Percentiles rank a stretch among this genome's conserved stretches.
phyloP scores from a whole-genome alignment of 2,888 invertebrate species.

The Hoplodrina ambigua region DNA sequence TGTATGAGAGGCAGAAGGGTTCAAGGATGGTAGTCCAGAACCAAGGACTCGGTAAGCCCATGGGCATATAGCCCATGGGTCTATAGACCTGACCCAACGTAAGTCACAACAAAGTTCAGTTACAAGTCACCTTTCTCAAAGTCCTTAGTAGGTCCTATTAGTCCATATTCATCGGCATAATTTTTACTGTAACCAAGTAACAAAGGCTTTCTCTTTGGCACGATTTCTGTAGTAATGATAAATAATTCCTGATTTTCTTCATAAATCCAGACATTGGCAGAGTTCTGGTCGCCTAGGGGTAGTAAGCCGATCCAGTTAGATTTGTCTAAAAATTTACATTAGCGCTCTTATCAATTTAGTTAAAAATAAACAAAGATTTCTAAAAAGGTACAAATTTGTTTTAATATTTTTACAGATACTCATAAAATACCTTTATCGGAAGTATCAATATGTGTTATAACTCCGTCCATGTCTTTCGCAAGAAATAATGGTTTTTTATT shows the following conservation, averaged over 20 bases:
- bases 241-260: slow-evolving; percentile 75
- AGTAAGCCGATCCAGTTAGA: slow-evolving; percentile 80
- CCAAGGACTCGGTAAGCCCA: not conserved
- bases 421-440: slow-evolving; percentile 75
- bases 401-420: not conserved
- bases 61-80: too few species aligned
- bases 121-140: slow-evolving; percentile 67
- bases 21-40: not conserved
- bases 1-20: not conserved
- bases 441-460: slow-evolving; percentile 71
- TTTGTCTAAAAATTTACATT: slow-evolving; percentile 72
- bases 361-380: too few species aligned
- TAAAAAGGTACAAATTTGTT: not conserved
- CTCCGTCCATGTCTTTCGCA: slow-evolving; percentile 59
- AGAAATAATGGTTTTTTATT: slow-evolving; percentile 72
- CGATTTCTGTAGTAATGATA: slow-evolving; percentile 69
- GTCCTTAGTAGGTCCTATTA: slow-evolving; percentile 71
- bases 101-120: not conserved
- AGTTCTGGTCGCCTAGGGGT: slow-evolving; percentile 70
- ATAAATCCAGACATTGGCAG: slow-evolving; percentile 80
- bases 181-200: slow-evolving; percentile 76
- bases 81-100: not conserved
- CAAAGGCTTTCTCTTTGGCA: slow-evolving; percentile 71
- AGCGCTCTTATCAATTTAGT: not conserved
- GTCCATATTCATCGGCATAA: slow-evolving; percentile 70